phyloP scores from a whole-genome alignment of 1,140 invertebrate species.

The Paralvinella palmiformis region DNA sequence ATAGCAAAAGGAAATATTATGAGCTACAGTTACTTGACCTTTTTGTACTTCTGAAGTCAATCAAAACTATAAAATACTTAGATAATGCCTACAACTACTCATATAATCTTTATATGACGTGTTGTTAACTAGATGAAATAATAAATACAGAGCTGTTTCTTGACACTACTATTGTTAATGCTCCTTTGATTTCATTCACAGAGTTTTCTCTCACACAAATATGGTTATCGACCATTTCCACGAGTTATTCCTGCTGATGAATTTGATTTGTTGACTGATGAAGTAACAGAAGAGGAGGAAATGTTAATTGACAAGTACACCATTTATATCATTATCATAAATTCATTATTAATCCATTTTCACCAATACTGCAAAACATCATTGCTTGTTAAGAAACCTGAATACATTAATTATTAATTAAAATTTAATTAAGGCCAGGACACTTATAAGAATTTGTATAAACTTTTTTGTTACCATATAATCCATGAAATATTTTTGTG shows the following conservation, averaged over 20 bases:
- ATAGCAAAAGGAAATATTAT: background rate
- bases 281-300: constrained; percentile 21
- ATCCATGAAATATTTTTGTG: background rate
- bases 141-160: background rate
- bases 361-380: no score
- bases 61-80: background rate
- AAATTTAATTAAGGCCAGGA: background rate
- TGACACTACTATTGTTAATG: background rate
- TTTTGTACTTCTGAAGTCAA: background rate
- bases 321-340: background rate
- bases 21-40: background rate
- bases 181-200: constrained; percentile 14
- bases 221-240: constrained; percentile 37
- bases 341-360: background rate
- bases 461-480: no score
- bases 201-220: constrained; percentile 39
- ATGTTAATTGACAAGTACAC: constrained; percentile 14
- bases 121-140: background rate
- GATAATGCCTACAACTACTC: background rate
- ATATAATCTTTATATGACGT: background rate
- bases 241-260: constrained; percentile 28
- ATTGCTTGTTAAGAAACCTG: no score
- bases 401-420: no score
- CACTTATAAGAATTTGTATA: background rate
- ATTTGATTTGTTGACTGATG: constrained; percentile 28